Evolutionary conservation across 2,888 invertebrate species (phyloP), one percentile per base, ranked within the genome.

Genomic region (Thymelicus sylvestris): DNA sequence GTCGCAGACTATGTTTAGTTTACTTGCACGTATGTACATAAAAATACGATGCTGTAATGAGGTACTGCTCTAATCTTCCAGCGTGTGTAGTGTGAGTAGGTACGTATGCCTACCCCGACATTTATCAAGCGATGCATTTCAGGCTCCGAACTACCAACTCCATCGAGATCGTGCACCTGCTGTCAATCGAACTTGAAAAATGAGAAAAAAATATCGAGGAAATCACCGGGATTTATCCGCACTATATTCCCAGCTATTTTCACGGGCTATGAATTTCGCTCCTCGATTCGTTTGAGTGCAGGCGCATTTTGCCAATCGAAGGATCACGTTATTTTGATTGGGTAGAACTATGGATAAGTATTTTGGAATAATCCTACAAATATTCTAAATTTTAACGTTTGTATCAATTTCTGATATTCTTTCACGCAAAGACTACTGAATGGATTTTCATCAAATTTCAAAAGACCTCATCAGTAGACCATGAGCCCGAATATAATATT

Each of bases 251-350:
- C 65, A 65, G 52, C 52, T 52, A 65, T 65, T 65, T 63, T 65
- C 65, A 65, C 65, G 65, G 52, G 12, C 50, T 52, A 65, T 65
- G 52, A 65, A 52, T 65, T 65, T 65, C 65, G 52, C 19, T 65
- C 52, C 65, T 65, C 65, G 52, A 47, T 65, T 52, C 65, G 65
- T 50, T 65, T 52, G 65, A 65, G 52, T 65, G 65, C 65, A 65
- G 39, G 48, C 63, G 63, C 63, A 50, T 57, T 41, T 60, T 8
- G 10, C 59, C 41, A 19, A 60, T 60, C 8, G 39, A n/a, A 60
- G 39, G 31, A 39, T 59, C 39, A 59, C 38, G 6, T n/a, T 39
- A 52, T 59, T 59, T 39, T 59, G 39, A 39, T 59, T 60, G n/a
- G 60, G 60, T 10, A 13, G 38, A 5, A 31, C n/a, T 60, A 39